These are phyloP conservation scores for Drosophila diplacantha DNA, from an alignment of 2,888 invertebrate genomes.

Conservation along the genomic window DNA sequence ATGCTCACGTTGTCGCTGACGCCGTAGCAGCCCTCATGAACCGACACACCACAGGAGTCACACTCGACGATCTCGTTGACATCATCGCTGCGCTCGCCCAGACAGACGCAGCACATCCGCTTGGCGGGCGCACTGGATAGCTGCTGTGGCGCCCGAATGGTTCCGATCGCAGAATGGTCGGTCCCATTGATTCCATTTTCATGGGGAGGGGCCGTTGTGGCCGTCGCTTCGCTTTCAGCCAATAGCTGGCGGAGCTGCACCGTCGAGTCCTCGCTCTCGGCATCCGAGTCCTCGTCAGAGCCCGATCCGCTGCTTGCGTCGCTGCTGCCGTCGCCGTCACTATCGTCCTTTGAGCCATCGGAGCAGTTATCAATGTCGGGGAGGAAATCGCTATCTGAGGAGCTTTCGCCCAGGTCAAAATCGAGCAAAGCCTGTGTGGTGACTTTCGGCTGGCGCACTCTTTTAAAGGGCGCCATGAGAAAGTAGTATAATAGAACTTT, in stretches of 20 bases:
- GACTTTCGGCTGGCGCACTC: conserved; percentile 81
- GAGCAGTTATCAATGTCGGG: conserved; percentile 86
- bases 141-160: conserved; percentile 18
- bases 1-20: conserved; percentile 94
- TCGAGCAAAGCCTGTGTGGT: conserved; percentile 86
- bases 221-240: conserved; percentile 56
- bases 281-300: conserved; percentile 50
- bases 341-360: conserved; percentile 78
- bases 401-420: conserved; percentile 92
- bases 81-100: conserved; percentile 94
- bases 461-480: conserved; percentile 70
- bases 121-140: conserved; percentile 81
- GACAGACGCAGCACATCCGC: conserved; percentile 93
- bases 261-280: conserved; percentile 73
- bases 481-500: not conserved
- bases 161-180: conserved; percentile 11
- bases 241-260: conserved; percentile 64
- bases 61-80: conserved; percentile 98
- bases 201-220: conserved; percentile 12
- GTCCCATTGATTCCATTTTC: conserved; percentile 19
- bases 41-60: conserved; percentile 96
- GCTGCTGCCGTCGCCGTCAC: conserved; percentile 81
- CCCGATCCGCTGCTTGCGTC: conserved; percentile 67
- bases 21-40: conserved; percentile 98
- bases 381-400: conserved; percentile 96